Base-by-base conservation (phyloP, 2,888 invertebrate species). In the Anthrax anthrax region DNA sequence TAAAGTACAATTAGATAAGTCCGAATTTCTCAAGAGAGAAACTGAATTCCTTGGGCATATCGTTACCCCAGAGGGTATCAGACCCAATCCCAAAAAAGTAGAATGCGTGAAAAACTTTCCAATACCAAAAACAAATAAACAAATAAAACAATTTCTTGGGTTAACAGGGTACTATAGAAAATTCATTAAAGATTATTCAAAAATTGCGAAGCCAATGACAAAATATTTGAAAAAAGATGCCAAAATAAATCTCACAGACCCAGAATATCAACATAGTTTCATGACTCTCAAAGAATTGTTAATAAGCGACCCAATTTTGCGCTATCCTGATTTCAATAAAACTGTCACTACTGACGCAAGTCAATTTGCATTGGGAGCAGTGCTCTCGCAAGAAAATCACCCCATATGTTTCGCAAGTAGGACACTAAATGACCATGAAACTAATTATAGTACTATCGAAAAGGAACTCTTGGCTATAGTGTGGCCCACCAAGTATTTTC, bases 401-500 rank as follows among this genome's bases (percentile, higher is more conserved):
- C 51, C 48, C 14, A 38, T 52, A 32, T 44, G 48, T 23, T 51
- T 37, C 40, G 52, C 51, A 3, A 50, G 49, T 29, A 46, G 51
- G 32, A 51, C 51, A 10, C 49, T 51, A 16, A 52, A 50, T 19
- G 42, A 50, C 4, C 50, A 52, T 27, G 50, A 52, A 27, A 29
- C 19, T 1, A 38, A 46, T 37, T 51, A 58, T 38, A 48, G 49
- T 3, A 54, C 55, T 2, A 54, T 60, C 10, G 60, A 63, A 44
- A 62, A 60, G 39, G 61, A 63, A 52, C 41, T 61, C 4, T 37
- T 61, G 39, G 55, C 52, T 1, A 56, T 62, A 8, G 54, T 61
- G 1, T 60, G 57, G 58, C 59, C 57, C 1, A 50, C 52, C 1
- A 59, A 61, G 51, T 56, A 60, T 39, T 62, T 62, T 29, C 34